Percentiles rank a stretch among this genome's conserved stretches.
Conservation (phyloP, 2,888 invertebrate genomes). For the Hirtodrosophila cameraria region DNA sequence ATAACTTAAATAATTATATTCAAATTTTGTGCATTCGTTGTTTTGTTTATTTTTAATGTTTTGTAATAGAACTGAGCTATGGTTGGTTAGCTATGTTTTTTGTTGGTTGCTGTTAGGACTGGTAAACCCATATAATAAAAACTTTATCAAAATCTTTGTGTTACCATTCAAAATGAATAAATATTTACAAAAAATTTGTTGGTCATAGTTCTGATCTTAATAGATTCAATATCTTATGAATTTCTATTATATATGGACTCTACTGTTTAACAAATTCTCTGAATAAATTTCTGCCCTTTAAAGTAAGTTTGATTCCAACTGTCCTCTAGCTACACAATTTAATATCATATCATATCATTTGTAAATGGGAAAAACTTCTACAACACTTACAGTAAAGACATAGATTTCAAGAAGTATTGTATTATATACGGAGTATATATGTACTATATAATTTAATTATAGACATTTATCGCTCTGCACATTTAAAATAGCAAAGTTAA, state of each 20-base stretch:
- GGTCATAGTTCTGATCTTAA: slow-evolving; percentile 53
- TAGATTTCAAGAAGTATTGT: slow-evolving; percentile 39
- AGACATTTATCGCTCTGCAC: slow-evolving; percentile 57
- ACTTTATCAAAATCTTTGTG: slow-evolving; percentile 56
- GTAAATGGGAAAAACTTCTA: slow-evolving; percentile 8
- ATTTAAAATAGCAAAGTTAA: slow-evolving; percentile 42
- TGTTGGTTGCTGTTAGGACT: slow-evolving; percentile 50
- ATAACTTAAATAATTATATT: slow-evolving; percentile 21
- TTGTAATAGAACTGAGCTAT: slow-evolving; percentile 1
- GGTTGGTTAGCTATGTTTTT: not conserved
- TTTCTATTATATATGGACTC: slow-evolving; percentile 38
- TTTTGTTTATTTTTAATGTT: not conserved
- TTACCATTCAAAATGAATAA: slow-evolving; percentile 27
- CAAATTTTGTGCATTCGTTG: slow-evolving; percentile 22
- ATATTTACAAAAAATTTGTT: slow-evolving; percentile 50
- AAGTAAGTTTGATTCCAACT: not conserved
- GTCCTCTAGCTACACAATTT: slow-evolving; percentile 4
- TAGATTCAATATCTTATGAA: slow-evolving; percentile 26
- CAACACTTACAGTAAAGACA: slow-evolving; percentile 18
- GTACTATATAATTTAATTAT: slow-evolving; percentile 38
- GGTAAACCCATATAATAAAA: slow-evolving; percentile 51
- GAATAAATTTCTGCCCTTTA: slow-evolving; percentile 21
- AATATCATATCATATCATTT: too few relatives aligned
- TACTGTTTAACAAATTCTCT: slow-evolving; percentile 26
- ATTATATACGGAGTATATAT: slow-evolving; percentile 25